Percentiles rank a stretch among this genome's conserved stretches.
Conservation (phyloP, 2,888 invertebrate species). For the Fabriciana adippe region DNA sequence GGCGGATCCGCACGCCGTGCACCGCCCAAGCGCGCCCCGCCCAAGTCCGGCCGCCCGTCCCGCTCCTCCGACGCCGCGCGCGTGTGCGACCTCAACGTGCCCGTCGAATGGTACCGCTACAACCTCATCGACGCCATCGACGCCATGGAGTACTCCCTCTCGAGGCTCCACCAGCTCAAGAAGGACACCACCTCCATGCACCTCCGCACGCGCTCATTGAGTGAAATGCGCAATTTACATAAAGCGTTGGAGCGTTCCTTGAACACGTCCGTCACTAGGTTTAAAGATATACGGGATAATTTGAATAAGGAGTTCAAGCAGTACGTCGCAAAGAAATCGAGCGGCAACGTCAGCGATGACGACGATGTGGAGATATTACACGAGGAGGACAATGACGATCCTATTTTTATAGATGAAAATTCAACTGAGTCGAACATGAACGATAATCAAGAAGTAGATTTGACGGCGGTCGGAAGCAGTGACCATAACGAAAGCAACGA, state of each 20-base stretch:
- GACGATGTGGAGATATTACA: slow-evolving; percentile 72
- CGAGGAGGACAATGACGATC: slow-evolving; percentile 66
- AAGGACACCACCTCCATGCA: slow-evolving; percentile 71
- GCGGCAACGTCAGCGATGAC: slow-evolving; percentile 61
- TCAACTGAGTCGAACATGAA: slow-evolving; percentile 67
- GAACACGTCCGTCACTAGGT: slow-evolving; percentile 77
- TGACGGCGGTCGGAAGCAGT: slow-evolving; percentile 66
- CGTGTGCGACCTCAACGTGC: slow-evolving; percentile 64
- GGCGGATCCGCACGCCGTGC: slow-evolving; percentile 21
- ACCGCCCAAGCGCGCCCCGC: slow-evolving; percentile 21
- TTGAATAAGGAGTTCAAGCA: slow-evolving; percentile 79
- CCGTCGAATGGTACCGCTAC: slow-evolving; percentile 83
- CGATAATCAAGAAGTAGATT: slow-evolving; percentile 65
- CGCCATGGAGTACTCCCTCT: slow-evolving; percentile 80
- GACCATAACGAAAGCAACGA: slow-evolving; percentile 78
- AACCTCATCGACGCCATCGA: slow-evolving; percentile 81
- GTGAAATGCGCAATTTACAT: slow-evolving; percentile 79
- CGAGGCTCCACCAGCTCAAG: slow-evolving; percentile 77
- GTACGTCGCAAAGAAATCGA: slow-evolving; percentile 67
- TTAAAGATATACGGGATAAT: slow-evolving; percentile 80
- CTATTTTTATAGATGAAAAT: slow-evolving; percentile 79
- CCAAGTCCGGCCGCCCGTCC: slow-evolving; percentile 12
- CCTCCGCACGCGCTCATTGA: slow-evolving; percentile 70
- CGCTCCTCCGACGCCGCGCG: slow-evolving; percentile 39
- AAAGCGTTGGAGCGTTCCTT: slow-evolving; percentile 80